phyloP scores from a whole-genome alignment of 2,888 invertebrate species.

The Rhorus exstirpatorius region DNA sequence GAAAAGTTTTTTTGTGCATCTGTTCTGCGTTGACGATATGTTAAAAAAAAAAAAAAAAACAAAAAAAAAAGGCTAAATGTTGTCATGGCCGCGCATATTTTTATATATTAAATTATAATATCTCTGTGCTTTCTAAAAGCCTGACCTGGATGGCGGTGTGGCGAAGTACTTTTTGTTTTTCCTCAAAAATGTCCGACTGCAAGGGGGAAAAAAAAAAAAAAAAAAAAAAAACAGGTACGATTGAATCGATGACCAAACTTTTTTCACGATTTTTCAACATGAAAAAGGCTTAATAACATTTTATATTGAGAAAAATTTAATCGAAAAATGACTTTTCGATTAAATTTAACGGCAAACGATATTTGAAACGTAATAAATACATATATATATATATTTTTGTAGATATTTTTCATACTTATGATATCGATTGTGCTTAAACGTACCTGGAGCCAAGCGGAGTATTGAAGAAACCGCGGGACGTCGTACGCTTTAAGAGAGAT shows the following conservation, averaged over 20 bases:
- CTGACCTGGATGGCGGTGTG: slow-evolving; percentile 82
- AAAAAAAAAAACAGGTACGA: background rate
- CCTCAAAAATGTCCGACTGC: slow-evolving; percentile 82
- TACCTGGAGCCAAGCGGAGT: slow-evolving; percentile 83
- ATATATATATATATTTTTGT: too few relatives aligned
- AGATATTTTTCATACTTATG: too few relatives aligned
- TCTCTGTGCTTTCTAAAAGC: slow-evolving; percentile 72
- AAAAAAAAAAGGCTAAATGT: slow-evolving; percentile 32
- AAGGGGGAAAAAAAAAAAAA: slow-evolving; percentile 51
- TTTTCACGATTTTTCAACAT: background rate
- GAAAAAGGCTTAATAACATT: too few relatives aligned
- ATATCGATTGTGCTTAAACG: too few relatives aligned
- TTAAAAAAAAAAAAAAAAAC: slow-evolving; percentile 30
- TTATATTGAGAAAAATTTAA: too few relatives aligned
- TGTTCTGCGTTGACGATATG: slow-evolving; percentile 41
- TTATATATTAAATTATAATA: slow-evolving; percentile 68
- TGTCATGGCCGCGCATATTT: slow-evolving; percentile 44
- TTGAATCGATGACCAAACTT: too few relatives aligned
- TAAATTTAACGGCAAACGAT: too few relatives aligned
- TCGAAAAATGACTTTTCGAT: too few relatives aligned
- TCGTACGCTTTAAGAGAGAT: slow-evolving; percentile 83
- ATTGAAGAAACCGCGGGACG: slow-evolving; percentile 81
- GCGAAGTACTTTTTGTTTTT: slow-evolving; percentile 84
- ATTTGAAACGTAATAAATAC: too few relatives aligned
- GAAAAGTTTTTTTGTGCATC: slow-evolving; percentile 44